Conservation (phyloP, 2,797 vertebrate genomes). For the Phoebastria nigripes region DNA sequence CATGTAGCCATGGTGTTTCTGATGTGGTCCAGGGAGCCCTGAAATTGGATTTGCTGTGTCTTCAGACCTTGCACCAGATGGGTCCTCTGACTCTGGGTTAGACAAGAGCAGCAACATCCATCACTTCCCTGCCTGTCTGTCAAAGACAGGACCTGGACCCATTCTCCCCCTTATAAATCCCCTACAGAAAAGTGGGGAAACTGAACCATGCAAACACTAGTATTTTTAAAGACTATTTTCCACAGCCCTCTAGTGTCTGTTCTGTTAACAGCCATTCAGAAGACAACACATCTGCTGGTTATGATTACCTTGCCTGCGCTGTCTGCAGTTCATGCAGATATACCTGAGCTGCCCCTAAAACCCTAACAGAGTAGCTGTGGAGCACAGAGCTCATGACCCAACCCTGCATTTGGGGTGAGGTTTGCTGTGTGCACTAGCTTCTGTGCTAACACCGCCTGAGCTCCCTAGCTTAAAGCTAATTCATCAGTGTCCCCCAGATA, state of each 20-base stretch:
- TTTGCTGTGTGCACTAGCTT: not conserved
- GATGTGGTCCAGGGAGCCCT: not conserved
- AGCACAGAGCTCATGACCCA: not conserved
- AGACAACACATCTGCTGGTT: not conserved
- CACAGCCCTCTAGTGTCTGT: constrained; percentile 16
- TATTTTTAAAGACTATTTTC: not conserved
- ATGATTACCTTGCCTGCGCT: not conserved
- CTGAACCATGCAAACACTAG: not conserved
- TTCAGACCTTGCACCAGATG: not conserved
- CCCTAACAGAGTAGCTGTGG: not conserved
- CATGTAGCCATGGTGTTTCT: not conserved
- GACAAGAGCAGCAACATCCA: not conserved
- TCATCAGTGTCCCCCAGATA: not conserved
- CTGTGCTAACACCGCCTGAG: not conserved
- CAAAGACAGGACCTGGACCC: not conserved
- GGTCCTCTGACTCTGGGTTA: not conserved
- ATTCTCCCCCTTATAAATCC: not conserved
- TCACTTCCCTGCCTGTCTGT: not conserved
- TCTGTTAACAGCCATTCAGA: not conserved
- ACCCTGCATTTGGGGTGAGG: not conserved
- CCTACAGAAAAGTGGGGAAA: not conserved
- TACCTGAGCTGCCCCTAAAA: not conserved
- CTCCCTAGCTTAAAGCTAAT: not conserved
- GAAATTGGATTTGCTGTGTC: not conserved
- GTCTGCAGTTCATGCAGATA: not conserved